Evolutionary conservation across 2,888 invertebrate species (phyloP).

Genomic region (Meliscaeva auricollis): DNA sequence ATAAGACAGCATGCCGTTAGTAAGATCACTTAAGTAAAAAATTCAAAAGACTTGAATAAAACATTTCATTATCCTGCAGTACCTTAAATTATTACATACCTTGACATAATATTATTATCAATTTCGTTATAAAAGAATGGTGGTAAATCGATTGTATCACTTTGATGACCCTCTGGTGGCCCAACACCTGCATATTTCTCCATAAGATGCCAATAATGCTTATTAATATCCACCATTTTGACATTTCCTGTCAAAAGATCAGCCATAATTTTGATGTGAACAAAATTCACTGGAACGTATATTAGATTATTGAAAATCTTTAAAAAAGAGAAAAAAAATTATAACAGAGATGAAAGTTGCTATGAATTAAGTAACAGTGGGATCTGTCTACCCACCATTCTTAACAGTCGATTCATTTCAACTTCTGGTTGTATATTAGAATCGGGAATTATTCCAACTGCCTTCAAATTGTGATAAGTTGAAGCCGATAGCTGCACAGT

Average conservation of each 20-base stretch:
- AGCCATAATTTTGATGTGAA: constrained; percentile 86
- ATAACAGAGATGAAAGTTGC: background rate
- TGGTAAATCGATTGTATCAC: background rate
- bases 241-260: constrained; percentile 87
- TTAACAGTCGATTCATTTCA: constrained; percentile 30
- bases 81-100: too few species aligned
- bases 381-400: constrained; percentile 21
- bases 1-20: background rate
- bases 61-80: too few species aligned
- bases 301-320: background rate
- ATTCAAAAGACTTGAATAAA: background rate
- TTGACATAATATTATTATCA: background rate
- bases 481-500: constrained; percentile 44
- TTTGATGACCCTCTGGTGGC: constrained; percentile 86
- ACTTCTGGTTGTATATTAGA: background rate
- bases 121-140: background rate
- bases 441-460: background rate
- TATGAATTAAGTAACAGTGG: too few species aligned
- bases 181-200: constrained; percentile 87
- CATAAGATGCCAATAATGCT: constrained; percentile 88
- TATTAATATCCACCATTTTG: constrained; percentile 86
- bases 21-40: background rate
- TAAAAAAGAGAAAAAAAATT: background rate
- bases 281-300: background rate
- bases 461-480: constrained; percentile 24